Conservation (phyloP, 2,113 vertebrate genomes). For the Hipposideros armiger region DNA sequence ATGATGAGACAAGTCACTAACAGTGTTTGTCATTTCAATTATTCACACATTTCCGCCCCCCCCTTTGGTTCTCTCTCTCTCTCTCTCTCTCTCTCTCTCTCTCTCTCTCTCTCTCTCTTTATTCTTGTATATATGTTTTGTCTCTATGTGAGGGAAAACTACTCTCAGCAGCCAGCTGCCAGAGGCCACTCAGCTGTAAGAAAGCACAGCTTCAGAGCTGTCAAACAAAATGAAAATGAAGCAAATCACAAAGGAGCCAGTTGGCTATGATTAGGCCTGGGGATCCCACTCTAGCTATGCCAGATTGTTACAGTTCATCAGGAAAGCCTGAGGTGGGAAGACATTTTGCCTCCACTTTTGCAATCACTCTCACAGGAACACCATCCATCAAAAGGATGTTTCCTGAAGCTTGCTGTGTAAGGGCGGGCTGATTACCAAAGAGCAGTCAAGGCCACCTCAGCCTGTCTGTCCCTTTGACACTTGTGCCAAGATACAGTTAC, state of each 20-base stretch:
- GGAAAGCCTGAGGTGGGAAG: background rate
- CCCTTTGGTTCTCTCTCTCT: too few species aligned
- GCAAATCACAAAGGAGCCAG: conserved; percentile 49
- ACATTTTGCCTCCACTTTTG: background rate
- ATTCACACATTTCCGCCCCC: conserved; percentile 74
- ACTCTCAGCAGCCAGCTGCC: conserved; percentile 52
- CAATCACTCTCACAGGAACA: background rate
- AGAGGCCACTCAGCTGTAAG: conserved; percentile 56
- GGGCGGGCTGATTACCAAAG: background rate
- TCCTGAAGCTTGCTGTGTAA: background rate
- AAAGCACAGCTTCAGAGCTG: conserved; percentile 47
- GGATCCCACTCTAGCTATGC: background rate
- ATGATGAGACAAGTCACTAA: conserved; percentile 70
- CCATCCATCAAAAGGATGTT: background rate
- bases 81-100: background rate
- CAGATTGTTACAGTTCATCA: background rate
- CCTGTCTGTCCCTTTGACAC: background rate
- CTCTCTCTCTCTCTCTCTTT: background rate
- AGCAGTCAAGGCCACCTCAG: background rate
- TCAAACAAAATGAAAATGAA: conserved; percentile 64
- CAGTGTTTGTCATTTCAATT: conserved; percentile 79
- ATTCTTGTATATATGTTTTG: background rate
- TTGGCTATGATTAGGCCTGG: background rate
- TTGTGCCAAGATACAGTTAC: background rate
- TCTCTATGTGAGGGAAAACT: conserved; percentile 63